Conservation (phyloP, 2,113 vertebrate genomes). For the Salminus brasiliensis region DNA sequence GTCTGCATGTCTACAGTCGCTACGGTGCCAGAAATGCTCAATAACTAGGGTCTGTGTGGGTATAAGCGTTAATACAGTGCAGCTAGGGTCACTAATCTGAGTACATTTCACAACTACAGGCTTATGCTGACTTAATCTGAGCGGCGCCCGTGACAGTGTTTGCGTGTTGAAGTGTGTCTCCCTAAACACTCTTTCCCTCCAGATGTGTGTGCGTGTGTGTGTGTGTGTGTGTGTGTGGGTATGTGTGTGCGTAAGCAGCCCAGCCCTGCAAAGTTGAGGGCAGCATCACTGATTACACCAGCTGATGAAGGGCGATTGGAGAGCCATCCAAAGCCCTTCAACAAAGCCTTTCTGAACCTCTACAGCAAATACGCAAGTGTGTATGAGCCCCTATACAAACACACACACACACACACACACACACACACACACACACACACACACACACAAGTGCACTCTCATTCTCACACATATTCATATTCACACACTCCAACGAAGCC, state of each 20-base stretch:
- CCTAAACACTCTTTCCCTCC: not conserved
- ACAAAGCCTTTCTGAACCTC: conserved; percentile 23
- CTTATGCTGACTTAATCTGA: conserved; percentile 21
- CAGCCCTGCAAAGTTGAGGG: conserved; percentile 3
- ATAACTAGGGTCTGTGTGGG: not conserved
- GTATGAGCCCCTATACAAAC: no score
- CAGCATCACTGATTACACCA: conserved; percentile 6
- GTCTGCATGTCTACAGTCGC: no score
- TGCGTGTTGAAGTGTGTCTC: not conserved
- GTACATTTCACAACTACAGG: conserved; percentile 18
- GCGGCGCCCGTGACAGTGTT: conserved; percentile 8
- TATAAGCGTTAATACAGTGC: not conserved
- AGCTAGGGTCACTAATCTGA: conserved; percentile 6
- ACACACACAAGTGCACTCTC: not conserved
- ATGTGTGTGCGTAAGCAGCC: not conserved
- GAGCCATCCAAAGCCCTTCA: conserved; percentile 29
- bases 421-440: conserved; percentile 4
- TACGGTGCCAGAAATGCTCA: not conserved
- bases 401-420: no score
- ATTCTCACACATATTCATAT: conserved; percentile 1
- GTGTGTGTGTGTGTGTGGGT: conserved; percentile 1
- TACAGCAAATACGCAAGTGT: conserved; percentile 12
- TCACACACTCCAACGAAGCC: conserved; percentile 3
- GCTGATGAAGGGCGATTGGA: conserved; percentile 5
- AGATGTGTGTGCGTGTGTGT: not conserved